phyloP scores from a whole-genome alignment of 2,888 invertebrate species.

The Apotomis capreana region DNA sequence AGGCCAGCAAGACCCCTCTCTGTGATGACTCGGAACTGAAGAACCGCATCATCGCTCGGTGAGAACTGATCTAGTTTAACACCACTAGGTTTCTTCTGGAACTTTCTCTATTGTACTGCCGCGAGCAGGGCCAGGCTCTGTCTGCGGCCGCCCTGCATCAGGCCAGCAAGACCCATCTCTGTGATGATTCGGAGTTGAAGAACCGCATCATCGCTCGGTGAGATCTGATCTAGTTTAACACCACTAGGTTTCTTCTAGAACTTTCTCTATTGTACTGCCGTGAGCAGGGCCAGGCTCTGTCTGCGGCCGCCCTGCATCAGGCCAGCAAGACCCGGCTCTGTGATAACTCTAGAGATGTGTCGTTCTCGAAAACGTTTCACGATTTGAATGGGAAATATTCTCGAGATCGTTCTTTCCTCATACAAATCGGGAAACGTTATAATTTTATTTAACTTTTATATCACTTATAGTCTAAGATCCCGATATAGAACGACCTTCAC shows the following conservation, averaged over 20 bases:
- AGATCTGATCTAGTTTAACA: constrained; percentile 34
- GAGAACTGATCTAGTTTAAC: constrained; percentile 35
- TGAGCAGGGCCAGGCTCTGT: constrained; percentile 90
- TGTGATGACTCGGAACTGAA: constrained; percentile 92
- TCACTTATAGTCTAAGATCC: no score
- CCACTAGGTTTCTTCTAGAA: constrained; percentile 45
- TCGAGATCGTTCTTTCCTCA: no score
- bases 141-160: constrained; percentile 72
- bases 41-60: constrained; percentile 92
- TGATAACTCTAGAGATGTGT: constrained; percentile 72
- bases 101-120: constrained; percentile 87
- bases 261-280: constrained; percentile 88
- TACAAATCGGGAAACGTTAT: no score
- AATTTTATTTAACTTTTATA: no score
- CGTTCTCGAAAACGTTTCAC: no score
- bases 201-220: constrained; percentile 92
- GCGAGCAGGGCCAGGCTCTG: constrained; percentile 91
- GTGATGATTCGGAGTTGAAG: constrained; percentile 89
- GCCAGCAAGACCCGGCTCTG: constrained; percentile 78
- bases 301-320: constrained; percentile 71
- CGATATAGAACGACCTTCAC: no score
- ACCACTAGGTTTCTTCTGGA: constrained; percentile 45
- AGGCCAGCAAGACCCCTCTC: constrained; percentile 69
- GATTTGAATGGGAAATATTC: no score
- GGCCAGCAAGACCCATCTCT: constrained; percentile 73